A percentile compares a stretch with the other conserved stretches of the same genome.
These are phyloP conservation scores for Strigamia transsilvanica DNA, from an alignment of 2,888 invertebrate species.

Conservation along the genomic window DNA sequence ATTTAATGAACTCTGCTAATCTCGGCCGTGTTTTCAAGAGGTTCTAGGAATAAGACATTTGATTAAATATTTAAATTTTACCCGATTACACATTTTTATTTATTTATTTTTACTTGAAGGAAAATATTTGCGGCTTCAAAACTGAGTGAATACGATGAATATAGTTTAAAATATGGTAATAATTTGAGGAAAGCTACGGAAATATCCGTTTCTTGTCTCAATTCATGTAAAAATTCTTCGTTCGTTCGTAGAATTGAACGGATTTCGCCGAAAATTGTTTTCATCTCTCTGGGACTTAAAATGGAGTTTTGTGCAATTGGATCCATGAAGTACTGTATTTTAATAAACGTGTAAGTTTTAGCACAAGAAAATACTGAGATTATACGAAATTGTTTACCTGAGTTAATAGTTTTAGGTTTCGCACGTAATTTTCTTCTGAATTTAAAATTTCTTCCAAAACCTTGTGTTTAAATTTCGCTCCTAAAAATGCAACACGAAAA, in stretches of 20 bases:
- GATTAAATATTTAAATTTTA: not conserved
- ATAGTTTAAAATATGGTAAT: constrained; percentile 80
- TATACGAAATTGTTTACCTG: constrained; percentile 63
- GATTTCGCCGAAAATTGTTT: constrained; percentile 63
- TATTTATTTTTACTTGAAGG: constrained; percentile 1
- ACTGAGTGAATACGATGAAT: constrained; percentile 79
- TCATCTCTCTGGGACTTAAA: constrained; percentile 61
- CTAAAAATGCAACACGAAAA: not conserved
- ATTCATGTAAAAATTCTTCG: constrained; percentile 62
- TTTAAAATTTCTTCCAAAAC: constrained; percentile 75
- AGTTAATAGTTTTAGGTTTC: constrained; percentile 73
- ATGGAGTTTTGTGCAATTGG: constrained; percentile 61
- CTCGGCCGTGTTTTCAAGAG: constrained; percentile 54
- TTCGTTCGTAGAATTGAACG: constrained; percentile 66
- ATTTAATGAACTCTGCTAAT: constrained; percentile 70
- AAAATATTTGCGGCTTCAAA: constrained; percentile 71
- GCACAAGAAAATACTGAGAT: not conserved
- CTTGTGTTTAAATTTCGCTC: constrained; percentile 61
- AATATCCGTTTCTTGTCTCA: constrained; percentile 66
- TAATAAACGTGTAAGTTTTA: not conserved
- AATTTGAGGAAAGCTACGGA: constrained; percentile 74
- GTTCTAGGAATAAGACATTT: not conserved
- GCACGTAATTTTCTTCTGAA: constrained; percentile 75
- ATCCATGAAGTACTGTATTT: constrained; percentile 62
- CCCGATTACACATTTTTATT: not conserved